Evolutionary conservation across 2,888 invertebrate species (phyloP).

Genomic region (Rhyacophila evoluta): DNA sequence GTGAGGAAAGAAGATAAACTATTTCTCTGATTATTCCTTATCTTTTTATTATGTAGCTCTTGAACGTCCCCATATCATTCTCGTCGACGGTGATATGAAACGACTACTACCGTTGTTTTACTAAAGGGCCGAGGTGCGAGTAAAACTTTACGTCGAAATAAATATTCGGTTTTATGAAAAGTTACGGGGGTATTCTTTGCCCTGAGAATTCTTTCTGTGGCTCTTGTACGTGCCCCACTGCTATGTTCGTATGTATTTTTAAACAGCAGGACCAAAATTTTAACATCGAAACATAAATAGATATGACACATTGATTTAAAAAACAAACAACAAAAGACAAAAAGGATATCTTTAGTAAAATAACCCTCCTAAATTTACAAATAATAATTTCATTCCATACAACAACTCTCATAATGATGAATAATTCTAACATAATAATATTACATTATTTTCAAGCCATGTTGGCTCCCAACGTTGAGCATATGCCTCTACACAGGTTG

Average conservation of each 20-base stretch:
- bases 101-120: conserved; percentile 29
- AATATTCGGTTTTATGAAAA: conserved; percentile 34
- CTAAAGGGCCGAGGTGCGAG: conserved; percentile 19
- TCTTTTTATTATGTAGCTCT: too few relatives aligned
- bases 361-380: background rate
- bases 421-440: too few relatives aligned
- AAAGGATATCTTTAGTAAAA: background rate
- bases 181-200: conserved; percentile 32
- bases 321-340: background rate
- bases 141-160: conserved; percentile 37
- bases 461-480: too few relatives aligned
- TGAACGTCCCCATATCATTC: conserved; percentile 18
- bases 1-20: too few relatives aligned
- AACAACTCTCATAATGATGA: too few relatives aligned
- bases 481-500: too few relatives aligned
- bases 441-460: too few relatives aligned
- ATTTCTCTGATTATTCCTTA: too few relatives aligned
- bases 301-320: conserved; percentile 4
- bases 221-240: background rate
- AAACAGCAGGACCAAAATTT: background rate
- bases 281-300: background rate
- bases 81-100: conserved; percentile 29
- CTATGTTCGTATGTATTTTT: conserved; percentile 1
- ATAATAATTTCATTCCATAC: too few relatives aligned
- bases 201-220: conserved; percentile 5